Percentiles rank a stretch among this genome's conserved stretches.
Conservation (phyloP, 2,113 vertebrate species). For the Mastomys natalensis region DNA sequence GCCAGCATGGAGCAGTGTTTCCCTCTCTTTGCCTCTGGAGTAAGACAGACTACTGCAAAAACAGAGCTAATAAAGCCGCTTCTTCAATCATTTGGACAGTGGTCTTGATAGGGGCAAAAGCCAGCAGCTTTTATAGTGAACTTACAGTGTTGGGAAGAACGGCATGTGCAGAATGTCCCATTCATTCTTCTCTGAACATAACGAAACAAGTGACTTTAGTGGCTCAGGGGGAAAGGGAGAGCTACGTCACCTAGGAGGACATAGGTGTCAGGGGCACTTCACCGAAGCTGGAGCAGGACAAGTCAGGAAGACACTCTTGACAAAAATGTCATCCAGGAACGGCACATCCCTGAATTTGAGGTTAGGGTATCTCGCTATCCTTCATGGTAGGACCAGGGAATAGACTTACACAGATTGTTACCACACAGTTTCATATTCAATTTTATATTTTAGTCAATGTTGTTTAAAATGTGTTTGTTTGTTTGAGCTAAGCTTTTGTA, state of each 20-base stretch:
- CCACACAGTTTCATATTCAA: neutral
- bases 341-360: neutral
- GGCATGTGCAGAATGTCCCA: neutral
- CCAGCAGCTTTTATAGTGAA: constrained; percentile 81
- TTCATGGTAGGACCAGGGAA: constrained; percentile 4
- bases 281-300: neutral
- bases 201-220: constrained; percentile 16
- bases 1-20: constrained; percentile 81
- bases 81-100: constrained; percentile 82
- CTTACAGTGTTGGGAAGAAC: constrained; percentile 78
- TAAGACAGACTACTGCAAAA: constrained; percentile 85
- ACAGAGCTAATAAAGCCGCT: constrained; percentile 85
- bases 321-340: neutral
- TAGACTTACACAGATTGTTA: neutral
- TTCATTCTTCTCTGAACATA: constrained; percentile 49
- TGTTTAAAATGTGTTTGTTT: neutral
- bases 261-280: neutral
- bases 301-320: neutral
- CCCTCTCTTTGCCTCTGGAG: constrained; percentile 83
- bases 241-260: neutral
- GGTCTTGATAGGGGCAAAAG: constrained; percentile 74
- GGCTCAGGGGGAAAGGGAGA: neutral
- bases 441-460: constrained; percentile 29
- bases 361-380: neutral
- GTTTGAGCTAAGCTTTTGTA: neutral